Evolutionary conservation across 2,113 vertebrate genomes (phyloP).

Genomic region (Nannobrachium achirus): DNA sequence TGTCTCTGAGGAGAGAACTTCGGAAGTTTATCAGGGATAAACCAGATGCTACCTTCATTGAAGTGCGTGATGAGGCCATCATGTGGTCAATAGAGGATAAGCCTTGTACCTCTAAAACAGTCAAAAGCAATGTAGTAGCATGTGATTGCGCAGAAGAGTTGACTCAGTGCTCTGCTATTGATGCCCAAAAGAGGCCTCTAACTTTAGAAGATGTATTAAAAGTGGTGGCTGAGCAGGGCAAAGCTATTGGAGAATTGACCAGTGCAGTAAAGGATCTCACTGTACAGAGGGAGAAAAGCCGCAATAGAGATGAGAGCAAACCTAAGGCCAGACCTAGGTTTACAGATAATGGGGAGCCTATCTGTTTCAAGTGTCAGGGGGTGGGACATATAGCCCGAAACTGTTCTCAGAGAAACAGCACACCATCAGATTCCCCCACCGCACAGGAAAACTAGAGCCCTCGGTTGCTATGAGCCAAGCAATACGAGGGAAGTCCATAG

Average conservation of each 20-base stretch:
- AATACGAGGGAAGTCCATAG: background rate
- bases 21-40: constrained; percentile 17
- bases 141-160: too few relatives aligned
- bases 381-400: constrained; percentile 6
- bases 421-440: background rate
- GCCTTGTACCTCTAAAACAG: background rate
- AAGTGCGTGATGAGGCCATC: constrained; percentile 22
- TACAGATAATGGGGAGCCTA: constrained; percentile 1
- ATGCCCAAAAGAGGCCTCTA: background rate
- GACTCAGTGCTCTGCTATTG: too few relatives aligned
- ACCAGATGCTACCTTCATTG: constrained; percentile 12
- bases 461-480: background rate
- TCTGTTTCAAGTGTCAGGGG: background rate
- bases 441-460: background rate
- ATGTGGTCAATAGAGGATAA: constrained; percentile 13
- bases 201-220: constrained; percentile 13
- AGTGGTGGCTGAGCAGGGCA: constrained; percentile 6
- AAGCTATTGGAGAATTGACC: constrained; percentile 5
- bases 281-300: background rate
- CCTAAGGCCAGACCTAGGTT: constrained; percentile 6
- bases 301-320: background rate
- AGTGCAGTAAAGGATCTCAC: constrained; percentile 22
- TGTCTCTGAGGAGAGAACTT: constrained; percentile 1
- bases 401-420: background rate
- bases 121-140: background rate